phyloP scores from a whole-genome alignment of 1,140 invertebrate species.

The Atta texana region DNA sequence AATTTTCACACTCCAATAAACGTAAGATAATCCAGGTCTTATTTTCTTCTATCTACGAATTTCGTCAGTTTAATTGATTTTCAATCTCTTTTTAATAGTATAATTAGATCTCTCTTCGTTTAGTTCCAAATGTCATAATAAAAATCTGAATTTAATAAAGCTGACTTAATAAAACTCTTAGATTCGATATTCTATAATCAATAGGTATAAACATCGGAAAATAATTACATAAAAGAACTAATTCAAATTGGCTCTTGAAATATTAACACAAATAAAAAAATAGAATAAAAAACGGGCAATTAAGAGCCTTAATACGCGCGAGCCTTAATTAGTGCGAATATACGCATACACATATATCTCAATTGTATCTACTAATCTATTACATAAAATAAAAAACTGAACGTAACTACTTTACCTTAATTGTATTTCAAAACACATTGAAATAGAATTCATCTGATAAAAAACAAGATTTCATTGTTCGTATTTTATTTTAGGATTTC shows the following conservation, averaged over 20 bases:
- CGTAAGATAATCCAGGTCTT: neutral
- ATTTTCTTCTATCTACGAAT: neutral
- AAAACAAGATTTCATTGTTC: neutral
- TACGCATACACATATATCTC: no score
- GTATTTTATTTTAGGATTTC: neutral
- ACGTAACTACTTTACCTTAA: neutral
- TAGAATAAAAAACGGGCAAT: no score
- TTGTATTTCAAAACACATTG: neutral
- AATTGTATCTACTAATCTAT: no score
- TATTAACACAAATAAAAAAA: no score
- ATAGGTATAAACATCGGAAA: neutral
- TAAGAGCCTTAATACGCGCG: no score
- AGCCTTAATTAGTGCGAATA: no score
- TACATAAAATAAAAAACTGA: no score
- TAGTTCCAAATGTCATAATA: neutral
- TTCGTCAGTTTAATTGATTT: neutral
- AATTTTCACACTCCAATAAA: neutral
- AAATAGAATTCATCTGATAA: neutral
- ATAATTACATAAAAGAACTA: neutral
- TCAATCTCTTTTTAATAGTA: neutral
- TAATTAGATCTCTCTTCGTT: neutral
- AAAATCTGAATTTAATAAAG: neutral
- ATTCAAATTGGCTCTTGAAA: no score
- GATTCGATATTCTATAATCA: neutral
- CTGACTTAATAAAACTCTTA: neutral